Evolutionary conservation across 2,797 vertebrate species (phyloP).

Genomic region (Oceanodroma leucorhoa): DNA sequence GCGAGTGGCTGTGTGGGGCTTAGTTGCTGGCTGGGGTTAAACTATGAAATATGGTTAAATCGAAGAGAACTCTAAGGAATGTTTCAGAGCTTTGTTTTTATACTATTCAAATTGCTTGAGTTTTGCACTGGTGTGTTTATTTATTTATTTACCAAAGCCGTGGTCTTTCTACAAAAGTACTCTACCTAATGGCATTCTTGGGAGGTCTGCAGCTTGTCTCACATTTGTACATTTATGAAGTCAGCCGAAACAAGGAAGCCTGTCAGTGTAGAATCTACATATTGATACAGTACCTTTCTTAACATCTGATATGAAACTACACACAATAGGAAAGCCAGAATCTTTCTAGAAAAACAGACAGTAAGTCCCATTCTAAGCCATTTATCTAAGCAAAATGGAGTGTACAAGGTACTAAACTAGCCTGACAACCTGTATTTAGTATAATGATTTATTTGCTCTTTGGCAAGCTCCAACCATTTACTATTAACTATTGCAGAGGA

Average conservation of each 20-base stretch:
- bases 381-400: constrained; percentile 64
- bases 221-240: not conserved
- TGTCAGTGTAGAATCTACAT: not conserved
- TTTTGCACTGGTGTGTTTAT: not conserved
- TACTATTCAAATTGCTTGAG: not conserved
- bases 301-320: not conserved
- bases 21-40: no score
- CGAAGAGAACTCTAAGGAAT: not conserved
- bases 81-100: not conserved
- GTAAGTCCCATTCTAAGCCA: constrained; percentile 65
- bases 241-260: not conserved
- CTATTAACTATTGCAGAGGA: constrained; percentile 74
- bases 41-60: not conserved
- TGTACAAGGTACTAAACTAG: constrained; percentile 62
- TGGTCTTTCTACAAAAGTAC: not conserved
- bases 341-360: constrained; percentile 56
- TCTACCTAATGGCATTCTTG: not conserved
- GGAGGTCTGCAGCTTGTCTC: not conserved
- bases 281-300: not conserved
- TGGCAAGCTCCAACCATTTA: constrained; percentile 74
- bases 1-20: no score
- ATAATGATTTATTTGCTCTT: constrained; percentile 81
- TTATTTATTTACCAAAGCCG: not conserved
- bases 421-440: constrained; percentile 78
- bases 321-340: not conserved